These are phyloP conservation scores for Apeltes quadracus DNA, from an alignment of 2,113 vertebrate genomes.

Conservation along the genomic window DNA sequence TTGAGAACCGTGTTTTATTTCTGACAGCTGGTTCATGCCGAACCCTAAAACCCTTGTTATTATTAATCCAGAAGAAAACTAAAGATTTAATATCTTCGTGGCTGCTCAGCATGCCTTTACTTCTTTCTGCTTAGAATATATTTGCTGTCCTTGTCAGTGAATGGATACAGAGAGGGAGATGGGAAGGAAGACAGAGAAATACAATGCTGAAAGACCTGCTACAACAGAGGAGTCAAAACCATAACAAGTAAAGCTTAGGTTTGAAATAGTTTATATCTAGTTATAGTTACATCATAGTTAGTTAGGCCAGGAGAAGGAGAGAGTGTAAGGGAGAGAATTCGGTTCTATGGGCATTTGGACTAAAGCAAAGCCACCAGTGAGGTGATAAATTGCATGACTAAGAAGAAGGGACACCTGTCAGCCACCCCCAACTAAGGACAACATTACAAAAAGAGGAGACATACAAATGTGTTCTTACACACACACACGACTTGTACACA, in stretches of 20 bases:
- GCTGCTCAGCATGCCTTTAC: slow-evolving; percentile 58
- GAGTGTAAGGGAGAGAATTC: slow-evolving; percentile 22
- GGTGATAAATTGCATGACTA: slow-evolving; percentile 81
- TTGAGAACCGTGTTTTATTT: slow-evolving; percentile 73
- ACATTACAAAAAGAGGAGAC: slow-evolving; percentile 43
- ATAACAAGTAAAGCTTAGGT: slow-evolving; percentile 6
- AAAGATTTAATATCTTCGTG: slow-evolving; percentile 66
- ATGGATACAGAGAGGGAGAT: slow-evolving; percentile 29
- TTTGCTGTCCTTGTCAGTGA: slow-evolving; percentile 34
- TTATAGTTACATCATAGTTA: slow-evolving; percentile 1
- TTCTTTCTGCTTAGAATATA: slow-evolving; percentile 45
- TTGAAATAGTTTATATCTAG: slow-evolving; percentile 28
- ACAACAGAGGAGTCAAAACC: slow-evolving; percentile 6
- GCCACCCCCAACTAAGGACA: slow-evolving; percentile 46
- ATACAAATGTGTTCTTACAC: slow-evolving; percentile 33
- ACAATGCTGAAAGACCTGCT: neutral
- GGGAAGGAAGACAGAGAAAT: slow-evolving; percentile 7
- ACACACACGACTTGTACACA: slow-evolving; percentile 38
- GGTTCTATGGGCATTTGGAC: slow-evolving; percentile 50
- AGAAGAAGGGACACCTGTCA: slow-evolving; percentile 80
- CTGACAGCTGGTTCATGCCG: slow-evolving; percentile 67
- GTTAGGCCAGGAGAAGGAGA: neutral
- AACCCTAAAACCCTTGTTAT: slow-evolving; percentile 63
- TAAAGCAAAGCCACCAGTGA: slow-evolving; percentile 67
- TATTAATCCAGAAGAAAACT: slow-evolving; percentile 64